A percentile compares a stretch with the other conserved stretches of the same genome.
Conservation (phyloP, 2,113 vertebrate species). For the Athene cunicularia region DNA sequence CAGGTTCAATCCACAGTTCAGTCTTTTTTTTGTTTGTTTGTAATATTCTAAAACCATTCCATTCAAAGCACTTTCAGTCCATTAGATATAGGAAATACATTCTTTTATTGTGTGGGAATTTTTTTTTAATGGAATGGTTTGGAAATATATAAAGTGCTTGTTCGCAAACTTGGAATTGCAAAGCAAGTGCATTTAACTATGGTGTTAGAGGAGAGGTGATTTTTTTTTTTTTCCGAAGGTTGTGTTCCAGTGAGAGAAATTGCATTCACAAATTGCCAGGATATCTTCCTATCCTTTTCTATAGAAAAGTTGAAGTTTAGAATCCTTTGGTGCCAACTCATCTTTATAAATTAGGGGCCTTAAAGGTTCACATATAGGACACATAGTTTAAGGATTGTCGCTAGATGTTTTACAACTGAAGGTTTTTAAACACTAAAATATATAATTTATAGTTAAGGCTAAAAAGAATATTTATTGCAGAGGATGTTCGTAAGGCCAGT, state of each 20-base stretch:
- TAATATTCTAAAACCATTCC: slow-evolving; percentile 87
- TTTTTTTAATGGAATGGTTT: slow-evolving; percentile 80
- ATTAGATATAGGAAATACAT: slow-evolving; percentile 73
- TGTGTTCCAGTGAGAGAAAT: slow-evolving; percentile 68
- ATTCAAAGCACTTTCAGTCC: slow-evolving; percentile 94
- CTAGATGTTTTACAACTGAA: slow-evolving; percentile 76
- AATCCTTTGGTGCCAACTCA: slow-evolving; percentile 75
- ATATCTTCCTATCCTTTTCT: slow-evolving; percentile 69
- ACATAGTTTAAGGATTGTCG: slow-evolving; percentile 69
- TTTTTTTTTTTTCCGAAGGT: slow-evolving; percentile 47
- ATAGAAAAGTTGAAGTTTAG: slow-evolving; percentile 66
- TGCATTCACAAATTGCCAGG: slow-evolving; percentile 65
- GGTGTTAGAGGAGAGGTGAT: slow-evolving; percentile 69
- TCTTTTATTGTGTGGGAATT: slow-evolving; percentile 64
- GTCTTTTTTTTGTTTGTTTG: slow-evolving; percentile 31
- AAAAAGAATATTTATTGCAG: slow-evolving; percentile 89
- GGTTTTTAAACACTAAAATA: slow-evolving; percentile 87
- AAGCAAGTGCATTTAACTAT: slow-evolving; percentile 76
- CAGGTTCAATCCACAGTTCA: slow-evolving; percentile 81
- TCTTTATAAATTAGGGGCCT: slow-evolving; percentile 73
- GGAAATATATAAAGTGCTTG: slow-evolving; percentile 69
- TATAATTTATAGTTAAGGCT: slow-evolving; percentile 87
- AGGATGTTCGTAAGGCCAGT: slow-evolving; percentile 85
- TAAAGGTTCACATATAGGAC: slow-evolving; percentile 69
- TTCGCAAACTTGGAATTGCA: slow-evolving; percentile 64